Conservation (phyloP, 64 coral and sea anemone genomes). For the Stylophora pistillata region DNA sequence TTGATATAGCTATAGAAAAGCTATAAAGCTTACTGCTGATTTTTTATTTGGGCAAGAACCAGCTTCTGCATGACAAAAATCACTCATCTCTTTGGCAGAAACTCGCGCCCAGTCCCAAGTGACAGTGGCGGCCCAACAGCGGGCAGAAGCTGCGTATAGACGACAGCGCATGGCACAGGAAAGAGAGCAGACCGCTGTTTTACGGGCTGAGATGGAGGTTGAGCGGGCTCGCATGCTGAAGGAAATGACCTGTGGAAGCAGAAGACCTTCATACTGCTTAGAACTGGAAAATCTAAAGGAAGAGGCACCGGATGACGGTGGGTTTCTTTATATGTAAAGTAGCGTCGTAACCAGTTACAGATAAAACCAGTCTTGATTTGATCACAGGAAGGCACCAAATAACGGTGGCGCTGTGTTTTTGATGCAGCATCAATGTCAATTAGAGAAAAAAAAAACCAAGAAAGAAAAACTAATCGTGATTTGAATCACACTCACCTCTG, state of each 20-base stretch:
- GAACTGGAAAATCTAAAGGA: conserved; percentile 13
- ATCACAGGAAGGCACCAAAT: too few species aligned
- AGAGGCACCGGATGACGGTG: background rate
- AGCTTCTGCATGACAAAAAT: background rate
- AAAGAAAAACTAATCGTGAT: too few species aligned
- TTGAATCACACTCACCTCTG: too few species aligned
- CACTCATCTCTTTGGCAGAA: background rate
- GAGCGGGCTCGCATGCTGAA: conserved; percentile 30
- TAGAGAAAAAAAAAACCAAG: too few species aligned
- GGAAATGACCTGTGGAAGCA: conserved; percentile 20
- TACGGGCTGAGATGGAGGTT: conserved; percentile 37
- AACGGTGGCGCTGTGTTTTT: too few species aligned
- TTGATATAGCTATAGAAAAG: too few species aligned
- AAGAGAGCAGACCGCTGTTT: conserved; percentile 40
- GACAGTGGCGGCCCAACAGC: conserved; percentile 41
- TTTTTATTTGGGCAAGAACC: too few species aligned
- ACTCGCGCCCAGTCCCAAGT: conserved; percentile 23
- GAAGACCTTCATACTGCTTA: conserved; percentile 26
- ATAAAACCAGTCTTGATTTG: too few species aligned
- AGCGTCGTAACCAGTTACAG: background rate
- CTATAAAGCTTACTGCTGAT: too few species aligned
- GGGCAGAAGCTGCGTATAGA: conserved; percentile 37
- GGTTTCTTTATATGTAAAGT: background rate
- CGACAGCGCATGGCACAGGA: conserved; percentile 48
- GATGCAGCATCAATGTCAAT: too few species aligned